phyloP scores from a whole-genome alignment of 1,140 invertebrate genomes.

The Maniola jurtina region DNA sequence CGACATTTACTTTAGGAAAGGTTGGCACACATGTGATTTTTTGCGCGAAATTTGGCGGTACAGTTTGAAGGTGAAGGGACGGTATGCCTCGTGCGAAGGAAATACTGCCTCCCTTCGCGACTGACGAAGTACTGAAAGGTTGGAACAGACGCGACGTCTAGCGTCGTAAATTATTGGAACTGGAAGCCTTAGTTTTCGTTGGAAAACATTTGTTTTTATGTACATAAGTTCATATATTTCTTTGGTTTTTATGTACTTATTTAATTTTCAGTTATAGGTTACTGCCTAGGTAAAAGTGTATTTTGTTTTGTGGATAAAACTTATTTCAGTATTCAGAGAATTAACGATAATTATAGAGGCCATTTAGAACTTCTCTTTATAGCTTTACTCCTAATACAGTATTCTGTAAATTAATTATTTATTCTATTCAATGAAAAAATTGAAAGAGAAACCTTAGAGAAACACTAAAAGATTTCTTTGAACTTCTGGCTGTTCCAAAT shows the following conservation, averaged over 20 bases:
- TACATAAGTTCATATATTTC: neutral
- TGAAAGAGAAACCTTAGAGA: no score
- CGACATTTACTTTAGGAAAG: constrained; percentile 9
- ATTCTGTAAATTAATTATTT: no score
- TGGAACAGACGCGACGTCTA: constrained; percentile 24
- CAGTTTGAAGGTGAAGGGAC: constrained; percentile 8
- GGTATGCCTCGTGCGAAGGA: constrained; percentile 13
- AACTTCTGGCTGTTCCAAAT: no score
- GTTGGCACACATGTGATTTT: constrained; percentile 5
- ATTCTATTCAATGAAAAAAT: no score
- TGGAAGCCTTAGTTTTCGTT: constrained; percentile 7
- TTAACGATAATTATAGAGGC: no score
- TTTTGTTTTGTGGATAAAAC: no score
- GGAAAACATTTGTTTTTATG: constrained; percentile 10
- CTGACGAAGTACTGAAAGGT: constrained; percentile 31
- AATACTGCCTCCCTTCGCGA: constrained; percentile 30
- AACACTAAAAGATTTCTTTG: no score
- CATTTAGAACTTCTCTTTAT: no score
- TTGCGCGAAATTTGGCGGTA: constrained; percentile 6
- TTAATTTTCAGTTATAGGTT: no score
- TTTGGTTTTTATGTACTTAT: neutral
- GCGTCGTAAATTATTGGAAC: constrained; percentile 8
- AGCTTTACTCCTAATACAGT: no score
- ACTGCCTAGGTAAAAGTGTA: no score
- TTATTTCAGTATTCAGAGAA: no score